Evolutionary conservation across 1,140 invertebrate genomes (phyloP).

Genomic region (Ruditapes philippinarum): DNA sequence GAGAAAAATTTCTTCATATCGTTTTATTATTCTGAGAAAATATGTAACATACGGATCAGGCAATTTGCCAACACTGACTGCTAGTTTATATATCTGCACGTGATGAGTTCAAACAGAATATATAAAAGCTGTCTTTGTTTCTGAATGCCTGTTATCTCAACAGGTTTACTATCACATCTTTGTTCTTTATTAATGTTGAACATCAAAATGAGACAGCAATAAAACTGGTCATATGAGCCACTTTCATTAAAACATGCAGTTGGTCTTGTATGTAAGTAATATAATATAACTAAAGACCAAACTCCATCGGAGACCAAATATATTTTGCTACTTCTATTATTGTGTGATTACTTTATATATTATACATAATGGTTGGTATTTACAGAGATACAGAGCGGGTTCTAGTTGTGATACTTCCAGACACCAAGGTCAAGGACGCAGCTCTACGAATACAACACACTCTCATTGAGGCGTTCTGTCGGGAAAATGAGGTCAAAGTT

Average conservation of each 20-base stretch:
- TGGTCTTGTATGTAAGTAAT: too few relatives aligned
- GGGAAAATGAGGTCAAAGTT: constrained; percentile 82
- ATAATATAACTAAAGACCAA: too few relatives aligned
- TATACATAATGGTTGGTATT: constrained; percentile 5
- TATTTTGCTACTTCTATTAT: too few relatives aligned
- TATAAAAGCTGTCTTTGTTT: background rate
- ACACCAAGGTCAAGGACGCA: constrained; percentile 71
- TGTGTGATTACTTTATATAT: too few relatives aligned
- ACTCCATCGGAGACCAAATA: too few relatives aligned
- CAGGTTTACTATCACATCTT: too few relatives aligned
- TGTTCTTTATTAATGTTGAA: too few relatives aligned
- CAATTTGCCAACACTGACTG: background rate
- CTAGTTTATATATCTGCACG: background rate
- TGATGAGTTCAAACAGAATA: background rate
- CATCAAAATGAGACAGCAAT: background rate
- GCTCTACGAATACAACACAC: constrained; percentile 82
- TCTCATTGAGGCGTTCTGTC: constrained; percentile 84
- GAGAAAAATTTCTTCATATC: background rate
- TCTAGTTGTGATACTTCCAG: constrained; percentile 83
- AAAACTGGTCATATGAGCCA: too few relatives aligned
- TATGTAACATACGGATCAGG: background rate
- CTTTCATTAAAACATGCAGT: too few relatives aligned
- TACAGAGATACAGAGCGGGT: constrained; percentile 80
- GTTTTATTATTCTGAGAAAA: background rate
- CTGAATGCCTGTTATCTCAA: background rate